These are phyloP conservation scores for Acholoe squamosa DNA, from an alignment of 2,888 invertebrate genomes.

Conservation along the genomic window DNA sequence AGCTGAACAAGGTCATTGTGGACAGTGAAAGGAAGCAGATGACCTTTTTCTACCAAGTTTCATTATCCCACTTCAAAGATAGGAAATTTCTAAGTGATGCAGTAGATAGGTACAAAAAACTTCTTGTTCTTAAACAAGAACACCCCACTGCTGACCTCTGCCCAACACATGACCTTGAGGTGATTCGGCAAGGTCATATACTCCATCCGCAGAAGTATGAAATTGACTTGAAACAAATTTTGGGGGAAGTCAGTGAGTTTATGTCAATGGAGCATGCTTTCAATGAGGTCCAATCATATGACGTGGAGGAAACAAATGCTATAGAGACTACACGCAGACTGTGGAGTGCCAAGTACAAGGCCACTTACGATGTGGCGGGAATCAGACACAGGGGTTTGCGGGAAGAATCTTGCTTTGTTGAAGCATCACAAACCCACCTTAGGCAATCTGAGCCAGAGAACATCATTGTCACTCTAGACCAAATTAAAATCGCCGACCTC, in stretches of 20 bases:
- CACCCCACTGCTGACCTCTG: constrained; percentile 27
- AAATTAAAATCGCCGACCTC: constrained; percentile 13
- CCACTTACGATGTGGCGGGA: constrained; percentile 10
- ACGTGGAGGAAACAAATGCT: neutral
- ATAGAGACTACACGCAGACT: neutral
- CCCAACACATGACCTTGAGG: neutral
- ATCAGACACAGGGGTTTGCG: neutral
- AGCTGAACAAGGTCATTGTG: neutral
- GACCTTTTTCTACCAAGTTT: constrained; percentile 34
- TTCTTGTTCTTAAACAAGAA: neutral
- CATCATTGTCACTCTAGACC: neutral
- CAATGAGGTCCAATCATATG: neutral
- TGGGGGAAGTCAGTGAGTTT: neutral
- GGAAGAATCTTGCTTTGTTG: neutral
- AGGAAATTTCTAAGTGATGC: neutral
- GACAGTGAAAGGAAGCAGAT: constrained; percentile 18
- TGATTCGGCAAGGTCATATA: constrained; percentile 32
- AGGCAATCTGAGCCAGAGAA: constrained; percentile 15
- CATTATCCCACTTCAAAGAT: neutral
- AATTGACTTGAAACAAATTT: neutral
- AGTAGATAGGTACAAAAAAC: neutral
- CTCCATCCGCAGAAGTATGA: neutral
- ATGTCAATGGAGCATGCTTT: neutral
- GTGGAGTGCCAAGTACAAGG: constrained; percentile 28
- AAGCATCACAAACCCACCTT: constrained; percentile 27